phyloP scores from a whole-genome alignment of 64 coral and sea anemone species.

The Porites australiensis region DNA sequence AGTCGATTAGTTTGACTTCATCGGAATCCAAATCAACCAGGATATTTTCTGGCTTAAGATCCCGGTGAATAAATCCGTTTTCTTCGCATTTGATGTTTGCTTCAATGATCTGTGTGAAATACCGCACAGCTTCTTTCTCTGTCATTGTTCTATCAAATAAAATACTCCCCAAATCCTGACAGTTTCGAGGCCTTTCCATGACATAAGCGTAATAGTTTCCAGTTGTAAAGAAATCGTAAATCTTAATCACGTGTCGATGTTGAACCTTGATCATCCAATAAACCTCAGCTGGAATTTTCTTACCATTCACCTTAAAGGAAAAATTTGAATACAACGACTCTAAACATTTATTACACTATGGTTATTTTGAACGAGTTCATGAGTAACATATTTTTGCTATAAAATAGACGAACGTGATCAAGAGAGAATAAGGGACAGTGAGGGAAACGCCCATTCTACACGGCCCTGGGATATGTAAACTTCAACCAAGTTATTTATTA shows the following conservation, averaged over 20 bases:
- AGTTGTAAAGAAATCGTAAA: background rate
- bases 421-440: too few relatives aligned
- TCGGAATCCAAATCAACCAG: background rate
- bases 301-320: background rate
- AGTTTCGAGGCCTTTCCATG: slow-evolving; percentile 3
- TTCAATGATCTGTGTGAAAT: slow-evolving; percentile 9
- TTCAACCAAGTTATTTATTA: too few relatives aligned
- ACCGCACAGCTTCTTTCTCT: background rate
- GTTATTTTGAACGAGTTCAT: too few relatives aligned
- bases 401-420: too few relatives aligned
- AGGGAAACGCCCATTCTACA: too few relatives aligned
- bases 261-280: background rate
- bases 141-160: background rate
- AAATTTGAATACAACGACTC: too few relatives aligned
- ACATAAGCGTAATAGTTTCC: background rate
- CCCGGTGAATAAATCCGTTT: slow-evolving; percentile 11
- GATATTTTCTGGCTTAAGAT: slow-evolving; percentile 13
- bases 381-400: too few relatives aligned
- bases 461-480: too few relatives aligned
- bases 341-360: too few relatives aligned
- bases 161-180: background rate
- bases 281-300: slow-evolving; percentile 6
- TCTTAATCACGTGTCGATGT: background rate
- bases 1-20: slow-evolving; percentile 28
- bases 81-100: slow-evolving; percentile 36